Evolutionary conservation across 2,113 vertebrate species (phyloP), one percentile per base, ranked within the genome.

Genomic region (Cryptotis parvus): DNA sequence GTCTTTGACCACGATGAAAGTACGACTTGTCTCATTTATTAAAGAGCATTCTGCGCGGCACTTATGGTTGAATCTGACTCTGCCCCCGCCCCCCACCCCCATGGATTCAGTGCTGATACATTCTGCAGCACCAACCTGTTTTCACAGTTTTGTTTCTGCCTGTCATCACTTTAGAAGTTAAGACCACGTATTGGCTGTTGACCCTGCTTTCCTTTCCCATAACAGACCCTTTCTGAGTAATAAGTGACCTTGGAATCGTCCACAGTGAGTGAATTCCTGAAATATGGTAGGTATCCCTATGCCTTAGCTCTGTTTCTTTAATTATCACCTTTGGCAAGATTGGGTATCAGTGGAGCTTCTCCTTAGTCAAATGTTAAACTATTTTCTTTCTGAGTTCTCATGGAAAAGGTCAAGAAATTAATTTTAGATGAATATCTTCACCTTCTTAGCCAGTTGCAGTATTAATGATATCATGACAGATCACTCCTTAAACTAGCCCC

Each of bases 391-490:
- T 0, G 95, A 95, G 82, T 96, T 92, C 91, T 97, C 85, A 74
- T 93, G 16, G 7, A 96, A 98, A 98, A 97, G 97, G 97, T 97
- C 96, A 97, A 94, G 96, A 96, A 96, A 97, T 98, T 97, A 97
- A 98, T 97, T 98, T 98, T 98, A 96, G 95, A 98, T 97, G 96
- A 97, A 93, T 92, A 95, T 96, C 92, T 94, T 95, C 96, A 96
- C 97, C 97, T 96, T 96, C 96, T 94, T 95, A 97, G 96, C 92
- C 90, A 94, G 94, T 95, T 95, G 88, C 95, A 95, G 73, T 97
- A 97, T 97, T 97, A 97, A 98, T 97, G 97, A 97, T 97, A 96
- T 97, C 95, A 96, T 97, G 98, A 98, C 79, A 2, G 95, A 98
- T 98, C 93, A 90, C 90, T 97, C 96, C 98, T 98, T 97, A 97